phyloP scores from a whole-genome alignment of 2,113 vertebrate genomes.

The Zosterops japonicus region DNA sequence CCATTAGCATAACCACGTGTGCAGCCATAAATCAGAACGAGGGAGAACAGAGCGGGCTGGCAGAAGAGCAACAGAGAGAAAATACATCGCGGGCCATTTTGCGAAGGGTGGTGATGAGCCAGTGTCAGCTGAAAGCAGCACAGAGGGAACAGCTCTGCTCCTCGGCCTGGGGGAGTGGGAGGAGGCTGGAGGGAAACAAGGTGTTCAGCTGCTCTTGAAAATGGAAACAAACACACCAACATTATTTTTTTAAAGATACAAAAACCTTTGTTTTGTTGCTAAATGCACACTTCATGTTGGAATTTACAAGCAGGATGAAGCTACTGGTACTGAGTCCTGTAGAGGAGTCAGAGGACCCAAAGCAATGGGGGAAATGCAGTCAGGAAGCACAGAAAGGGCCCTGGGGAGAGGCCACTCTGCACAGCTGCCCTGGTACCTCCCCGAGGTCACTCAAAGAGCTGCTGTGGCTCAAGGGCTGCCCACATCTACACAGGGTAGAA shows the following conservation, averaged over 20 bases:
- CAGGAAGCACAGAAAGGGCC: background rate
- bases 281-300: background rate
- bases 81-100: background rate
- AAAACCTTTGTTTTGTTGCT: background rate
- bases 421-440: background rate
- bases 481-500: background rate
- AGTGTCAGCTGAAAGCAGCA: background rate
- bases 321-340: background rate
- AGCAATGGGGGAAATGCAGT: background rate
- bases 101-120: background rate
- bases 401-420: background rate
- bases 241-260: background rate
- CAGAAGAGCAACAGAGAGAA: background rate
- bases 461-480: background rate
- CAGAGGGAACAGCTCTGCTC: background rate
- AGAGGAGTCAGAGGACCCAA: background rate
- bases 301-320: background rate
- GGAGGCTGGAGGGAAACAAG: background rate
- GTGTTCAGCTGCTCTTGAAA: background rate
- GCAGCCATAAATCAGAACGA: slow-evolving; percentile 29
- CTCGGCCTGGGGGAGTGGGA: background rate
- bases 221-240: background rate
- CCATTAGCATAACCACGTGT: background rate
- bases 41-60: background rate
- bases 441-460: fast-evolving